Base-by-base conservation (phyloP, 2,797 vertebrate genomes). In the Cichlasoma orientale region DNA sequence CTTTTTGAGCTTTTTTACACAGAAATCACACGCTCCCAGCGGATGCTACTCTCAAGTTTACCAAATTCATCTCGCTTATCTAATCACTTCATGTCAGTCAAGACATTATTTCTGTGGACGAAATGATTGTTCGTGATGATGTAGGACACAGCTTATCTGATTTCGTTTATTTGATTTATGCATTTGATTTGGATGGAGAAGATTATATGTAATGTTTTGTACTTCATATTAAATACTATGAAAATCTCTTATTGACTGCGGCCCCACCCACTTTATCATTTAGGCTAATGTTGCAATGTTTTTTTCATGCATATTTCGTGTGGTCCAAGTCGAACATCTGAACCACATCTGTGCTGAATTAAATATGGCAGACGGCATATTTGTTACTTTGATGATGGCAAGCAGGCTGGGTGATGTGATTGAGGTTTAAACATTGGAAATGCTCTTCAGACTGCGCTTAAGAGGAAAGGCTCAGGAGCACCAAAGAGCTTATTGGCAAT, bases 351-450 rank as follows among this genome's bases (percentile, higher is more conserved):
- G 5, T 52, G 31, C 27, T 53, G 58, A 79, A 73, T n/a, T 50
- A 41, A 23, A 33, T 16, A 27, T 52, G 50, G 4, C 41, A 75
- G 50, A 57, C 27, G 33, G 7, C 11, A 13, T 50, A 52, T 73
- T 77, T 75, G 41, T n/a, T 29, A 2, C 36, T 76, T 74, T 57
- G 63, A 78, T 56, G 63, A 69, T 77, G 0, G n/a, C 29, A 16
- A 21, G 55, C 75, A 33, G 57, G 11, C 27, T 25, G n/a, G 3
- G 12, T 36, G 25, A 58, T 70, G 4, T 27, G 47, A 84, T 47
- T 47, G 59, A 87, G 86, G 79, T 88, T 77, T 68, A 84, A 33
- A 69, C 16, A 72, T 31, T 83, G 33, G 6, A 41, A 77, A 77
- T 72, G 29, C 18, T 75, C 54, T 61, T 79, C 27, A 78, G 5